phyloP scores from a whole-genome alignment of 2,888 invertebrate genomes.

The Actias luna region DNA sequence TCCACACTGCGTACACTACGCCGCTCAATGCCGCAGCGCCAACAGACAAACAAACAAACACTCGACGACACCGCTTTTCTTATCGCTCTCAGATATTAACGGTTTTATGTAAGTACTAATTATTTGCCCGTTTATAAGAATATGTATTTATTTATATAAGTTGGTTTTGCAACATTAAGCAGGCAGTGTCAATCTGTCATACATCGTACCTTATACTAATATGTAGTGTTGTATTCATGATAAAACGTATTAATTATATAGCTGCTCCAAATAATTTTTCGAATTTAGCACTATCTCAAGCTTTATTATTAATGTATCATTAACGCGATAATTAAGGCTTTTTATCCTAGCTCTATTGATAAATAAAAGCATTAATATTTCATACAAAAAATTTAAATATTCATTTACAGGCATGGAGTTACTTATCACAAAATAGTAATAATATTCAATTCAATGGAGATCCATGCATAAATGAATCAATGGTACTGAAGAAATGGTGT shows the following conservation, averaged over 20 bases:
- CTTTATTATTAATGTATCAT: conserved; percentile 57
- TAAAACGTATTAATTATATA: conserved; percentile 14
- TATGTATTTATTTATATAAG: conserved; percentile 23
- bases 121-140: conserved; percentile 12
- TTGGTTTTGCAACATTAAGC: conserved; percentile 50
- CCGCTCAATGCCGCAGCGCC: conserved; percentile 44
- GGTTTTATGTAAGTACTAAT: too few relatives aligned
- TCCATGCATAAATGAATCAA: conserved; percentile 80
- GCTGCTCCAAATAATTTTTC: conserved; percentile 12
- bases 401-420: conserved; percentile 49
- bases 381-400: conserved; percentile 56
- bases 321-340: conserved; percentile 70
- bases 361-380: conserved; percentile 70
- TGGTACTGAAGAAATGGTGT: conserved; percentile 80
- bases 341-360: conserved; percentile 67
- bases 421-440: conserved; percentile 54
- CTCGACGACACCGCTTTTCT: conserved; percentile 11
- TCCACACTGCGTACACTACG: conserved; percentile 26
- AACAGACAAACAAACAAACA: too few relatives aligned
- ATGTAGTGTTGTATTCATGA: not conserved
- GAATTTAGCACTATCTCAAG: conserved; percentile 68
- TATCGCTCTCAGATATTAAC: too few relatives aligned
- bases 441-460: conserved; percentile 70
- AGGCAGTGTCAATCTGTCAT: conserved; percentile 32
- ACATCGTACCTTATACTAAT: conserved; percentile 26